These are phyloP conservation scores for Pterocles gutturalis DNA, from an alignment of 2,113 vertebrate species.

Conservation along the genomic window DNA sequence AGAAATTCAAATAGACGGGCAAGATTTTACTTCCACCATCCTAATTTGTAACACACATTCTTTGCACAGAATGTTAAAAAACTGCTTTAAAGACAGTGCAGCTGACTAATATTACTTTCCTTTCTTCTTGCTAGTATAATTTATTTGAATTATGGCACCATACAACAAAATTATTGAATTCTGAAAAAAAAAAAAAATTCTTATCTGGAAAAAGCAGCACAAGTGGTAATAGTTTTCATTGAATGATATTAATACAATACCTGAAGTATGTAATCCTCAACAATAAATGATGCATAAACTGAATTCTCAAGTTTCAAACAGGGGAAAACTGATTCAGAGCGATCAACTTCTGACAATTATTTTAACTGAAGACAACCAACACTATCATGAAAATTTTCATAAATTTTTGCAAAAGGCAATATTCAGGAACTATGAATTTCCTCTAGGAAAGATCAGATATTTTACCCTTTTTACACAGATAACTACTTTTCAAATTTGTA, in stretches of 20 bases:
- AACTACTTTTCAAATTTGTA: not conserved
- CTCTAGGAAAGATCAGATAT: not conserved
- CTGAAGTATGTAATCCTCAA: not conserved
- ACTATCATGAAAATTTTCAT: not conserved
- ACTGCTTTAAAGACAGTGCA: not conserved
- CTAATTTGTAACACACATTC: not conserved
- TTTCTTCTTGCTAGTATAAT: not conserved
- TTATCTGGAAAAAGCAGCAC: not conserved
- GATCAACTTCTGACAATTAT: not conserved
- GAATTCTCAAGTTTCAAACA: conserved; percentile 23
- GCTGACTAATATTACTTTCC: not conserved
- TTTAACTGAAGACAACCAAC: conserved; percentile 31
- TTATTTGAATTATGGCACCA: not conserved
- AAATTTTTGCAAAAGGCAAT: not conserved
- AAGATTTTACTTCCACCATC: not conserved
- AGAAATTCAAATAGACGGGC: not conserved
- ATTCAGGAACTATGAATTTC: not conserved
- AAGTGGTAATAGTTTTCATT: not conserved
- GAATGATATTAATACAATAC: not conserved
- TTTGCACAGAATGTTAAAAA: not conserved
- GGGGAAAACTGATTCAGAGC: not conserved
- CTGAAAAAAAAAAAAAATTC: not conserved
- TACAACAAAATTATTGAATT: not conserved
- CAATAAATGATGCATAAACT: not conserved
- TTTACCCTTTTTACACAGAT: not conserved